A percentile compares a stretch with the other conserved stretches of the same genome.
These are phyloP conservation scores for Drosophila dunni DNA, from an alignment of 1,140 invertebrate species.

Conservation along the genomic window DNA sequence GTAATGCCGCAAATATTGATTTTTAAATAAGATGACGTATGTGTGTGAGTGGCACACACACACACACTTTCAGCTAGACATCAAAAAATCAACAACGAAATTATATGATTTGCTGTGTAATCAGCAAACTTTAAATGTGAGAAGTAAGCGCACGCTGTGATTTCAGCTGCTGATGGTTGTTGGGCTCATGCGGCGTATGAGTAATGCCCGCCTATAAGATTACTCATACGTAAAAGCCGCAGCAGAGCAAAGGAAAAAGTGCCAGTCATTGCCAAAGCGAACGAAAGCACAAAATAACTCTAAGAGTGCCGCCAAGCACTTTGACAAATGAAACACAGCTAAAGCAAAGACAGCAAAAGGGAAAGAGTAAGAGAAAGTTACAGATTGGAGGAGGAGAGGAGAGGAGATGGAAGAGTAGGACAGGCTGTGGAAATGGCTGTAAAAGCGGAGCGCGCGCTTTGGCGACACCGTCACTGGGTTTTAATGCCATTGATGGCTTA, in stretches of 20 bases:
- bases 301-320: constrained; percentile 60
- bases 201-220: constrained; percentile 80
- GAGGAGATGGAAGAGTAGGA: constrained; percentile 22
- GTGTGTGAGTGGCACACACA: constrained; percentile 31
- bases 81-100: constrained; percentile 76
- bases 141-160: constrained; percentile 16
- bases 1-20: constrained; percentile 77
- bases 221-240: constrained; percentile 79
- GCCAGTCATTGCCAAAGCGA: constrained; percentile 46
- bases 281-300: constrained; percentile 30
- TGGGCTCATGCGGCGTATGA: constrained; percentile 59
- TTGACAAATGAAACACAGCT: constrained; percentile 77
- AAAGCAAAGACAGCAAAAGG: not conserved
- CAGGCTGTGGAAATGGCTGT: constrained; percentile 26
- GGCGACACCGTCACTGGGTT: constrained; percentile 60
- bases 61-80: constrained; percentile 12
- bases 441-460: constrained; percentile 54
- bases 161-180: constrained; percentile 36
- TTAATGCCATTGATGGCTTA: constrained; percentile 83
- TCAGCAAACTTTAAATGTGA: constrained; percentile 79
- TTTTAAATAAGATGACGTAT: constrained; percentile 81
- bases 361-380: constrained; percentile 8
- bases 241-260: constrained; percentile 42
- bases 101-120: constrained; percentile 83
- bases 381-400: not conserved